Conservation (phyloP, 2,888 invertebrate genomes). For the Cerastis leucographa region DNA sequence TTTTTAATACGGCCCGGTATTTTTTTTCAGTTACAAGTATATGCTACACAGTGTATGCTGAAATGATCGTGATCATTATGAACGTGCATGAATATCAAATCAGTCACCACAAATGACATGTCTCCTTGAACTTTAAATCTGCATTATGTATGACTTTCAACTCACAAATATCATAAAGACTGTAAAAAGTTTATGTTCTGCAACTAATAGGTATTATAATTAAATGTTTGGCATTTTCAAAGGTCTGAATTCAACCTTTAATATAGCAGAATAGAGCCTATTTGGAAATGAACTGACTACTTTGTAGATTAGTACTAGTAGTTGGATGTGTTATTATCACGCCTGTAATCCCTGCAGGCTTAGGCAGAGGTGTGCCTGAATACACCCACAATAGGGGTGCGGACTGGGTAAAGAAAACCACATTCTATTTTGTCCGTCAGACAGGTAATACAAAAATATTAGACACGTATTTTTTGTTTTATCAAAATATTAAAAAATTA, state of each 20-base stretch:
- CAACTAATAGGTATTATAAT: neutral
- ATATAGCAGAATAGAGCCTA: neutral
- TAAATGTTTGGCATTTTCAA: slow-evolving; percentile 1
- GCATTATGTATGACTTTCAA: slow-evolving; percentile 35
- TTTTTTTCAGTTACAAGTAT: neutral
- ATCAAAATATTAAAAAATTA: no score
- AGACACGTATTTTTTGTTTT: no score
- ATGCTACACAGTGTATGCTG: neutral
- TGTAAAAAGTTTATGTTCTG: neutral
- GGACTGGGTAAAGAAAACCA: no score
- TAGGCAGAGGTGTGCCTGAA: neutral
- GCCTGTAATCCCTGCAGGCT: neutral
- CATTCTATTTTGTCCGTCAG: no score
- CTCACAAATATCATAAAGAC: slow-evolving; percentile 12
- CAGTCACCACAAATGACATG: slow-evolving; percentile 29
- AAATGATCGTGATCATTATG: slow-evolving; percentile 14
- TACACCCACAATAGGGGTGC: no score
- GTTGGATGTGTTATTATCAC: neutral
- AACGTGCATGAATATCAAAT: slow-evolving; percentile 22
- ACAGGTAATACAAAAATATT: no score
- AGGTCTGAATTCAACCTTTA: neutral
- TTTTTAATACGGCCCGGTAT: neutral
- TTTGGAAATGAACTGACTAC: neutral
- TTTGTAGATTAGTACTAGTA: neutral
- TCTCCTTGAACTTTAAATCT: slow-evolving; percentile 56